A percentile compares a stretch with the other conserved stretches of the same genome.
Evolutionary conservation across 2,113 vertebrate species (phyloP).

Genomic region (Pollachius pollachius): DNA sequence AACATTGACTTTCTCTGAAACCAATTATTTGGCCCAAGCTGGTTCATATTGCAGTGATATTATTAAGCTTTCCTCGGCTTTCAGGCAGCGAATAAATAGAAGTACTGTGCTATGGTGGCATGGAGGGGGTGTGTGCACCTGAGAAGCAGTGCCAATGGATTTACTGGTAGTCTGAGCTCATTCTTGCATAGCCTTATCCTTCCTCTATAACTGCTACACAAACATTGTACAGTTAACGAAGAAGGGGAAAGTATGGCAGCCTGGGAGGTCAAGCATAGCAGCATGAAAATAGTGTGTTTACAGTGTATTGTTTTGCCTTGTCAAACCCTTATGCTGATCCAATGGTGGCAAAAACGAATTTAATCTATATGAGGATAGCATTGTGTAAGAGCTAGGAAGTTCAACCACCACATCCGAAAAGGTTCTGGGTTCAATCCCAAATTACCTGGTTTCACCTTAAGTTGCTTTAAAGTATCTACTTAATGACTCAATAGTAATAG

Average conservation of each 20-base stretch:
- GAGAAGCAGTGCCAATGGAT: slow-evolving; percentile 6
- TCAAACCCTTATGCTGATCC: too few relatives aligned
- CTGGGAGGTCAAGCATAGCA: slow-evolving; percentile 16
- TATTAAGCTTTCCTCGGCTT: slow-evolving; percentile 5
- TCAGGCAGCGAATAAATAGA: slow-evolving; percentile 17
- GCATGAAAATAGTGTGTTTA: slow-evolving; percentile 50
- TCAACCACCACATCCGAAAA: too few relatives aligned
- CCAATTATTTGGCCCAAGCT: slow-evolving; percentile 9
- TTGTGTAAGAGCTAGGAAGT: too few relatives aligned
- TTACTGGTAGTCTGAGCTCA: slow-evolving; percentile 10
- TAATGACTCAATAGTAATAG: too few relatives aligned
- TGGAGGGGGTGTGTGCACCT: not conserved
- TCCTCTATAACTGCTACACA: not conserved
- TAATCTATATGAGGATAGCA: too few relatives aligned
- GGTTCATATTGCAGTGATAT: slow-evolving; percentile 12
- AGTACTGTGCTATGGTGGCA: slow-evolving; percentile 2
- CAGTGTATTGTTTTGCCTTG: slow-evolving; percentile 4
- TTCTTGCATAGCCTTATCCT: not conserved
- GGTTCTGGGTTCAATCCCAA: too few relatives aligned
- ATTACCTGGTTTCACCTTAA: too few relatives aligned
- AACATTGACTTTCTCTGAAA: slow-evolving; percentile 35
- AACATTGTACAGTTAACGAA: slow-evolving; percentile 3
- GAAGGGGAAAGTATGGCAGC: slow-evolving; percentile 8
- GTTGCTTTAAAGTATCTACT: too few relatives aligned
- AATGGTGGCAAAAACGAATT: too few relatives aligned